These are phyloP conservation scores for Hypsopygia costalis DNA, from an alignment of 2,888 invertebrate species.

Conservation along the genomic window DNA sequence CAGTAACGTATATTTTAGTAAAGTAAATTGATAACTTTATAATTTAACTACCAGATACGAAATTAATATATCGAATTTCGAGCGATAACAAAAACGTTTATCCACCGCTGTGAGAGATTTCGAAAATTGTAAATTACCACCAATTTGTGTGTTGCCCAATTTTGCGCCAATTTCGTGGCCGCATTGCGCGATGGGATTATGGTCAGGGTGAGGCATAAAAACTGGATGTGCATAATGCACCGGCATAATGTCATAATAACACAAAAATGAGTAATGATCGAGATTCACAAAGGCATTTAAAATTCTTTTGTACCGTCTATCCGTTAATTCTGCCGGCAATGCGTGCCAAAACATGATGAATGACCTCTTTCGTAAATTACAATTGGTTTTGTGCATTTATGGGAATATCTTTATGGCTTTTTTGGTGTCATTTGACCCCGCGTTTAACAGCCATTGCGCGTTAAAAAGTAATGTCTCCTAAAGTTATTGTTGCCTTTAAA, in stretches of 20 bases:
- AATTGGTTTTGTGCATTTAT: conserved; percentile 18
- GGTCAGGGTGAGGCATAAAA: conserved; percentile 41
- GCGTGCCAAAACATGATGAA: conserved; percentile 42
- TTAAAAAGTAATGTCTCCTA: too few relatives aligned
- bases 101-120: conserved; percentile 29
- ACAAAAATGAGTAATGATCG: conserved; percentile 47
- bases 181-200: conserved; percentile 34
- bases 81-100: conserved; percentile 24
- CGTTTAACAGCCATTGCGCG: background rate
- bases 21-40: too few relatives aligned
- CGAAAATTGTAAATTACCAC: conserved; percentile 48
- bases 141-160: conserved; percentile 61
- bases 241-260: conserved; percentile 54
- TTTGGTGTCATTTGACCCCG: background rate
- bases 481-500: too few relatives aligned
- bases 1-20: too few relatives aligned
- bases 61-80: too few relatives aligned
- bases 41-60: too few relatives aligned
- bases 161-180: conserved; percentile 65
- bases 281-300: conserved; percentile 48
- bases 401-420: conserved; percentile 6
- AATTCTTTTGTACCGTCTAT: conserved; percentile 38
- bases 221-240: conserved; percentile 37
- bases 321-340: conserved; percentile 35
- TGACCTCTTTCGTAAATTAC: conserved; percentile 34